Evolutionary conservation across 2,797 vertebrate species (phyloP).

Genomic region (Platyrinchus mystaceus): DNA sequence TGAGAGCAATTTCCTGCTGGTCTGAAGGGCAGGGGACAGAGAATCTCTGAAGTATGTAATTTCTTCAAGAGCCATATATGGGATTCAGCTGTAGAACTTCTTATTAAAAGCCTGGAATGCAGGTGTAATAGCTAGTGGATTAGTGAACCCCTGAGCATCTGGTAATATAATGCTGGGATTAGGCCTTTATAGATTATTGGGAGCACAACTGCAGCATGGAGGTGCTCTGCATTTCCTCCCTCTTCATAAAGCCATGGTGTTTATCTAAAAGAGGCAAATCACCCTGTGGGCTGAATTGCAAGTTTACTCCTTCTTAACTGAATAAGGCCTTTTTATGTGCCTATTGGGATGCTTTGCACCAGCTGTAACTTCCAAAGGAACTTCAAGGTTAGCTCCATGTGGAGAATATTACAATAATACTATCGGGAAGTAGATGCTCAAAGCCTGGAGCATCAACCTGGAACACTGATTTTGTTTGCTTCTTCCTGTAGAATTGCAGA

Average conservation of each 20-base stretch:
- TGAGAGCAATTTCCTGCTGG: not conserved
- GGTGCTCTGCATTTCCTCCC: not conserved
- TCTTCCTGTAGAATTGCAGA: not conserved
- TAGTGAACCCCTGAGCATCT: conserved; percentile 3
- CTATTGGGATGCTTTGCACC: not conserved
- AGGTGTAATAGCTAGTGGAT: conserved; percentile 9
- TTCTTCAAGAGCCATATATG: conserved; percentile 2
- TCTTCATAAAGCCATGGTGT: not conserved
- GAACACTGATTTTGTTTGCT: not conserved
- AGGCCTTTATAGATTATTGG: not conserved
- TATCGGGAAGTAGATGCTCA: not conserved
- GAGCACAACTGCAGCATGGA: not conserved
- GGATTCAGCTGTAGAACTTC: not conserved
- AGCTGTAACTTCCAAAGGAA: not conserved
- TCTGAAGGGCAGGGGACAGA: not conserved
- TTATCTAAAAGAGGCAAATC: not conserved
- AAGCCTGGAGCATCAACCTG: not conserved
- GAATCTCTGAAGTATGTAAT: not conserved
- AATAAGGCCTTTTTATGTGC: not conserved
- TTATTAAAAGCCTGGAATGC: conserved; percentile 18
- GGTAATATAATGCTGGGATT: not conserved
- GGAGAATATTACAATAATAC: not conserved
- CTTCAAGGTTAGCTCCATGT: not conserved
- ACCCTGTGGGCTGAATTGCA: not conserved
- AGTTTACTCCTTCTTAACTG: not conserved